Conservation (phyloP, 92 coral and sea anemone species). For the Micromussa lordhowensis region DNA sequence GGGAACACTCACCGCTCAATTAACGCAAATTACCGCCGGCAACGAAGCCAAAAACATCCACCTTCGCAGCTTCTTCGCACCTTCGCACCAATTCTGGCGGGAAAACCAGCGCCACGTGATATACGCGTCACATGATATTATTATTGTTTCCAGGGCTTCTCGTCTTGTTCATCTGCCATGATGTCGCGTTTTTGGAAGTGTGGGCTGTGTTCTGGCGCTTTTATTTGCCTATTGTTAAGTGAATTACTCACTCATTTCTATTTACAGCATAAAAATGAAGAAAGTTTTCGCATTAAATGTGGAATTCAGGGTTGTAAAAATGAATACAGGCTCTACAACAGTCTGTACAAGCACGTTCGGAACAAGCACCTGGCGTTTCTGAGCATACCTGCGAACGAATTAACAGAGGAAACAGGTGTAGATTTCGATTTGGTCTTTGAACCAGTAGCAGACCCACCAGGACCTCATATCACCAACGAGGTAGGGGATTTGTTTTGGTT, state of each 20-base stretch:
- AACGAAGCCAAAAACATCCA: background rate
- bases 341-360: slow-evolving; percentile 42
- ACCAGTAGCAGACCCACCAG: background rate
- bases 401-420: slow-evolving; percentile 13
- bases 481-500: slow-evolving; percentile 7
- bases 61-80: background rate
- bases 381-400: slow-evolving; percentile 6
- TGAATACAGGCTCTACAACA: slow-evolving; percentile 25
- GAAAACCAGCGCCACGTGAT: slow-evolving; percentile 1
- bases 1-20: slow-evolving; percentile 1
- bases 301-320: slow-evolving; percentile 34
- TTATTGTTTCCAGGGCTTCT: background rate
- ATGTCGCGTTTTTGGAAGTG: background rate
- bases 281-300: slow-evolving; percentile 13
- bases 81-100: slow-evolving; percentile 18
- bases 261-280: slow-evolving; percentile 10
- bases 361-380: slow-evolving; percentile 27
- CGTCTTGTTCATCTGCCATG: background rate
- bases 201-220: slow-evolving; percentile 23
- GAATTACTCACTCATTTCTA: slow-evolving; percentile 36
- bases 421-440: slow-evolving; percentile 18
- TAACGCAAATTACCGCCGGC: background rate
- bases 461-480: background rate
- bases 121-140: too few relatives aligned
- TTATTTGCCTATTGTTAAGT: slow-evolving; percentile 37